Evolutionary conservation across 2,797 vertebrate genomes (phyloP), one percentile per base, ranked within the genome.

Genomic region (Eidolon dupreanum): DNA sequence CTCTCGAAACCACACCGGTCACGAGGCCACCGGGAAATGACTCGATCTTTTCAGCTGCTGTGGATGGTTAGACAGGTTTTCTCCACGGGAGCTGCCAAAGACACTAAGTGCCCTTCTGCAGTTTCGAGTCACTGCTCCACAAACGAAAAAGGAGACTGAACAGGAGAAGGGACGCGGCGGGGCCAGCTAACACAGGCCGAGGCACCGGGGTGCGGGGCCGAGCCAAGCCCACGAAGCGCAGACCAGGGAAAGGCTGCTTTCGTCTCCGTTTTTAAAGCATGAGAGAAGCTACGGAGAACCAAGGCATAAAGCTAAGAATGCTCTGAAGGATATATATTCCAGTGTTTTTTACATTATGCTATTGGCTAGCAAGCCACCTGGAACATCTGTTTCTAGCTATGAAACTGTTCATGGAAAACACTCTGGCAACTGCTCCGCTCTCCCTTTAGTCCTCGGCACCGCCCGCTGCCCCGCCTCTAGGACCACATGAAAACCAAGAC

Each of bases 341-440:
- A 96, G 97, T 93, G 96, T 97, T 98, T 98, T 98, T 98, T 95
- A 95, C 97, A 97, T 97, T 88, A 98, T 66, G 97, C 97, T 97
- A 33, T 97, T 97, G 97, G 96, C 97, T 93, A 89, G 92, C 93
- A 66, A 28, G 97, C 98, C 98, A 98, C 94, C 85, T 70, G 61
- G 91, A 99, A 98, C 98, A 99, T 99, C 98, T 99, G 99, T 99
- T 99, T 99, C 98, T 98, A 98, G 98, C 98, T 97, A 98, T 94
- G 95, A 97, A 98, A 97, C 88, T 96, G 95, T 98, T 98, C 95
- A 97, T 98, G 98, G 99, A 99, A 99, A 99, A 99, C 98, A 97
- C 98, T 98, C 98, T 98, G 98, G 98, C 94, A 83, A 95, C 90
- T 86, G 90, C 95, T 95, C 93, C 97, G 97, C 90, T 87, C 98